A percentile compares a stretch with the other conserved stretches of the same genome.
phyloP scores from a whole-genome alignment of 2,888 invertebrate genomes.

The Rhorus exstirpatorius region DNA sequence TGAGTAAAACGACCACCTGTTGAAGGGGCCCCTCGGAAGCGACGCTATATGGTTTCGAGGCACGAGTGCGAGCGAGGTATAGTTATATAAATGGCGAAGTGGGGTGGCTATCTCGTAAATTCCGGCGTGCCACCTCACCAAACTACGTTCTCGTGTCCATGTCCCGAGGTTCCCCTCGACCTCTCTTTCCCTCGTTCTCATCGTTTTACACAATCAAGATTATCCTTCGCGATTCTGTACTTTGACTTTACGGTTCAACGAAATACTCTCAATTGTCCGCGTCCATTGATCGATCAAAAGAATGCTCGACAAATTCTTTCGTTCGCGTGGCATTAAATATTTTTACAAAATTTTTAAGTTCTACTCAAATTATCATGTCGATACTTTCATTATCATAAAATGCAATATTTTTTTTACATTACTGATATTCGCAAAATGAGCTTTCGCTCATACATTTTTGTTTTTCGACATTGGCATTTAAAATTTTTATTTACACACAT shows the following conservation, averaged over 20 bases:
- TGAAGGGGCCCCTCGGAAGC: conserved; percentile 76
- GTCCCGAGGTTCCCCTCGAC: conserved; percentile 57
- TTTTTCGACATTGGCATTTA: too few species aligned
- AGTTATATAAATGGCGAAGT: conserved; percentile 80
- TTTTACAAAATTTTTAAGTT: too few species aligned
- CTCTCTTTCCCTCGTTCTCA: conserved; percentile 15
- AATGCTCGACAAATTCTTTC: conserved; percentile 26
- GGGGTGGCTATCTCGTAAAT: conserved; percentile 85
- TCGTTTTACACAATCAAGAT: conserved; percentile 34
- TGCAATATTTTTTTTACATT: too few species aligned
- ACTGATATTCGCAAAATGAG: too few species aligned
- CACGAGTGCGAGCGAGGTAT: conserved; percentile 74
- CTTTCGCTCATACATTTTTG: too few species aligned
- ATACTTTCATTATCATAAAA: too few species aligned
- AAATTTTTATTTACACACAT: too few species aligned
- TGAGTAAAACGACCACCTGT: conserved; percentile 85
- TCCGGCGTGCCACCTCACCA: conserved; percentile 78
- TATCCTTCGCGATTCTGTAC: conserved; percentile 27
- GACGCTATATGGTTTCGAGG: conserved; percentile 13
- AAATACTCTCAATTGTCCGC: conserved; percentile 11
- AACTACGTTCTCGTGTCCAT: conserved; percentile 63
- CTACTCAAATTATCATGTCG: too few species aligned
- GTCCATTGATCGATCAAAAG: conserved; percentile 28
- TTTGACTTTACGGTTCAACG: conserved; percentile 19
- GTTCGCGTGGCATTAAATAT: too few species aligned